These are phyloP conservation scores for Zonitis immaculata DNA, from an alignment of 2,888 invertebrate genomes.

Conservation along the genomic window DNA sequence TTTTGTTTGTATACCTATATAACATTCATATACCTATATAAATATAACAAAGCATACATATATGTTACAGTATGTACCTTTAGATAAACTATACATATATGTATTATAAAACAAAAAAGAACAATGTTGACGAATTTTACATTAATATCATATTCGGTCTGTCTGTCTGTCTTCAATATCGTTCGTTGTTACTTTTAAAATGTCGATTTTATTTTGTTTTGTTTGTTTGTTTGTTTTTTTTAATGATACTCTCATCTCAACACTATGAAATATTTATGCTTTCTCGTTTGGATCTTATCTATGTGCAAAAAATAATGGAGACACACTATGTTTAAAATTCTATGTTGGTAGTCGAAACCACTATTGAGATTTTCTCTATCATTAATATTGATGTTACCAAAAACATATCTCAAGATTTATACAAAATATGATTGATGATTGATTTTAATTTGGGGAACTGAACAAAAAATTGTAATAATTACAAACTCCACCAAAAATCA, in stretches of 20 bases:
- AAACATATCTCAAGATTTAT: not conserved
- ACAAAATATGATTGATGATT: not conserved
- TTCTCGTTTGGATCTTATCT: constrained; percentile 33
- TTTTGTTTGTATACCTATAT: too few relatives aligned
- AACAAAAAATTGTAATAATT: not conserved
- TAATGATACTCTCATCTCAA: constrained; percentile 19
- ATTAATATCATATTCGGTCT: not conserved
- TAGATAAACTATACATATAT: too few relatives aligned
- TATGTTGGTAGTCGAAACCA: constrained; percentile 4
- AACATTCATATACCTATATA: too few relatives aligned
- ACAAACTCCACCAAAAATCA: too few relatives aligned
- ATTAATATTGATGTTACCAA: constrained; percentile 24
- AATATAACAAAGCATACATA: not conserved
- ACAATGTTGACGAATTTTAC: not conserved
- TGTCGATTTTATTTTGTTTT: not conserved
- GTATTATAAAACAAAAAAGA: not conserved
- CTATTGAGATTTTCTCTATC: constrained; percentile 21
- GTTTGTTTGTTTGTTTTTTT: not conserved
- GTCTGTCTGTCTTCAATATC: not conserved
- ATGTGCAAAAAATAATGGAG: constrained; percentile 25
- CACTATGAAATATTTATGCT: constrained; percentile 41
- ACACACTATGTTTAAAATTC: constrained; percentile 28
- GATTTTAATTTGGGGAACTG: not conserved
- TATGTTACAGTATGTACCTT: too few relatives aligned
- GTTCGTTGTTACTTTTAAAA: too few relatives aligned